These are phyloP conservation scores for Cryptotermes secundus DNA, from an alignment of 1,140 invertebrate species.

Conservation along the genomic window DNA sequence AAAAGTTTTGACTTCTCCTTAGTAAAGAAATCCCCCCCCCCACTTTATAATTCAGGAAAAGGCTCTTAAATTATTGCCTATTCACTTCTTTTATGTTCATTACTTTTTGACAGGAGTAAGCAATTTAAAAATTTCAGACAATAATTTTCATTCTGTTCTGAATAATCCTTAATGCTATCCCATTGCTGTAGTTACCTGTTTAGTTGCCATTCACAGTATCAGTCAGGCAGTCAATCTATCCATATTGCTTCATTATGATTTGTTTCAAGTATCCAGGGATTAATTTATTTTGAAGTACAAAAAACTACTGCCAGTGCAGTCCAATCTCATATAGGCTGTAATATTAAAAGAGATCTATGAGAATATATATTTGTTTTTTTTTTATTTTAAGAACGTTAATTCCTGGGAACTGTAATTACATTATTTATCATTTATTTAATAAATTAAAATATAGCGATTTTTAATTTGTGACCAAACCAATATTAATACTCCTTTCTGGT, in stretches of 20 bases:
- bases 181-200: neutral
- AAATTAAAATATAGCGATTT: neutral
- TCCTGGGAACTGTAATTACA: neutral
- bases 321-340: too few species aligned
- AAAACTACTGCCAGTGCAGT: too few species aligned
- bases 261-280: constrained; percentile 22
- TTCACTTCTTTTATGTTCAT: too few species aligned
- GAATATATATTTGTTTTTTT: neutral
- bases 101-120: too few species aligned
- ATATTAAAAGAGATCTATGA: neutral
- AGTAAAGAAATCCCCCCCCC: too few species aligned
- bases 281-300: neutral
- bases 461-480: constrained; percentile 3
- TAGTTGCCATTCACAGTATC: neutral
- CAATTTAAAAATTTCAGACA: neutral
- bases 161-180: too few species aligned
- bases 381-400: neutral
- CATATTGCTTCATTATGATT: neutral
- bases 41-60: too few species aligned
- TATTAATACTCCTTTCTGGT: constrained; percentile 36
- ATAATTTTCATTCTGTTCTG: too few species aligned
- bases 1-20: too few species aligned
- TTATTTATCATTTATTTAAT: neutral
- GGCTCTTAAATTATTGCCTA: too few species aligned
- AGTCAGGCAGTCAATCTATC: too few species aligned